Evolutionary conservation across 2,797 vertebrate genomes (phyloP).

Genomic region (Buceros bicornis): DNA sequence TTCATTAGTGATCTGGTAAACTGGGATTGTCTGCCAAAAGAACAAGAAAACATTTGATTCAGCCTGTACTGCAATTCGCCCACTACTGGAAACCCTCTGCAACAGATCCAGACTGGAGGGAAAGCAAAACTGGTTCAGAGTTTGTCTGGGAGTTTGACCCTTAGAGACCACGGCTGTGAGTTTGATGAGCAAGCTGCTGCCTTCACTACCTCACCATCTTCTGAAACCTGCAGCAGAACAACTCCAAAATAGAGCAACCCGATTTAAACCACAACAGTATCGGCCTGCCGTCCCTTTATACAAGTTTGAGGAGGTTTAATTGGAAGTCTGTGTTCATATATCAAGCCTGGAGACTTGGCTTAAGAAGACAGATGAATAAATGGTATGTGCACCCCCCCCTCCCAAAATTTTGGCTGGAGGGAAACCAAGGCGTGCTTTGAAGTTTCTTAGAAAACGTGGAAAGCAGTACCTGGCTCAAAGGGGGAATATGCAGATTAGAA

Average conservation of each 20-base stretch:
- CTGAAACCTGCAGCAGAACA: background rate
- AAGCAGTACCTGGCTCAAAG: constrained; percentile 48
- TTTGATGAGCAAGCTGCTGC: background rate
- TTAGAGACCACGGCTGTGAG: background rate
- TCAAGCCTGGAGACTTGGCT: constrained; percentile 34
- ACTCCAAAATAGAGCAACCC: background rate
- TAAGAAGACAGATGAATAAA: constrained; percentile 39
- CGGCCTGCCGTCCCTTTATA: background rate
- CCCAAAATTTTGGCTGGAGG: constrained; percentile 1
- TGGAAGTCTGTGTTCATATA: background rate
- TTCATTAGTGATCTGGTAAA: background rate
- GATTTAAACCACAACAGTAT: background rate
- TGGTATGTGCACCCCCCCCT: background rate
- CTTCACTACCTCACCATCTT: background rate
- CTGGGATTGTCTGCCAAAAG: background rate
- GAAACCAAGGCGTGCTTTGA: constrained; percentile 42
- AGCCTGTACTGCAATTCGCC: background rate
- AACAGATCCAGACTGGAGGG: background rate
- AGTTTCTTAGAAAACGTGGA: constrained; percentile 38
- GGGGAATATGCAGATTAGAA: constrained; percentile 69
- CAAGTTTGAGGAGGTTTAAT: background rate
- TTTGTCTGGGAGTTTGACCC: background rate
- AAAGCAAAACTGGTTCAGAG: background rate
- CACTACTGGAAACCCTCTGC: background rate
- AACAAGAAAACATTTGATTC: background rate